phyloP scores from a whole-genome alignment of 2,797 vertebrate genomes.

The Pseudochaenichthys georgianus region DNA sequence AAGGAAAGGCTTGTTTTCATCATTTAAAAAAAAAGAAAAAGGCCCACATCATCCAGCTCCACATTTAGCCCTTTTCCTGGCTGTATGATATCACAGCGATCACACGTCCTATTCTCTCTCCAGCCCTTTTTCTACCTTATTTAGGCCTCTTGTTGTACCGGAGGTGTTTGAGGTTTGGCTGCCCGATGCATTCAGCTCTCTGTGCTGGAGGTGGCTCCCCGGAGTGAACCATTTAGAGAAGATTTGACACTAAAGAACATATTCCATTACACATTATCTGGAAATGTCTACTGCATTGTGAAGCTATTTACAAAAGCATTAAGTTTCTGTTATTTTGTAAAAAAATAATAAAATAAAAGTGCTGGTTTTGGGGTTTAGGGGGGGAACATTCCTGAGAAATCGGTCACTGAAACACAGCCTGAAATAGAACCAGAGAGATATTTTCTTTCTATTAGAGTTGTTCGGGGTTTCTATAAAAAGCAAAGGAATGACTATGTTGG shows the following conservation, averaged over 20 bases:
- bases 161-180: conserved; percentile 43
- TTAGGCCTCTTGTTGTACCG: conserved; percentile 35
- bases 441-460: conserved; percentile 73
- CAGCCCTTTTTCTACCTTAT: conserved; percentile 12
- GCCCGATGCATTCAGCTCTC: conserved; percentile 19
- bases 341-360: conserved; percentile 52
- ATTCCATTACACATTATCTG: conserved; percentile 51
- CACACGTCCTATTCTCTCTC: too few species aligned
- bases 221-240: conserved; percentile 34
- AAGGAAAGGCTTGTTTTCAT: too few species aligned
- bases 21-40: too few species aligned
- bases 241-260: conserved; percentile 42
- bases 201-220: conserved; percentile 27
- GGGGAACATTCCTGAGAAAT: conserved; percentile 76
- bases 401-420: conserved; percentile 73
- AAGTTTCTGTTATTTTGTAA: conserved; percentile 65
- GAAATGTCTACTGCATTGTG: conserved; percentile 63
- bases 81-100: conserved; percentile 27
- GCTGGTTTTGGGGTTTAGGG: conserved; percentile 49
- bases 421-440: conserved; percentile 81
- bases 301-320: conserved; percentile 66
- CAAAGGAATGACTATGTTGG: conserved; percentile 59
- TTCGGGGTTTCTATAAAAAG: conserved; percentile 74
- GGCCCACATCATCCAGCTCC: conserved; percentile 5
- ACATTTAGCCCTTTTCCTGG: background rate